These are phyloP conservation scores for Chionomys nivalis DNA, from an alignment of 2,113 vertebrate species.

Conservation along the genomic window DNA sequence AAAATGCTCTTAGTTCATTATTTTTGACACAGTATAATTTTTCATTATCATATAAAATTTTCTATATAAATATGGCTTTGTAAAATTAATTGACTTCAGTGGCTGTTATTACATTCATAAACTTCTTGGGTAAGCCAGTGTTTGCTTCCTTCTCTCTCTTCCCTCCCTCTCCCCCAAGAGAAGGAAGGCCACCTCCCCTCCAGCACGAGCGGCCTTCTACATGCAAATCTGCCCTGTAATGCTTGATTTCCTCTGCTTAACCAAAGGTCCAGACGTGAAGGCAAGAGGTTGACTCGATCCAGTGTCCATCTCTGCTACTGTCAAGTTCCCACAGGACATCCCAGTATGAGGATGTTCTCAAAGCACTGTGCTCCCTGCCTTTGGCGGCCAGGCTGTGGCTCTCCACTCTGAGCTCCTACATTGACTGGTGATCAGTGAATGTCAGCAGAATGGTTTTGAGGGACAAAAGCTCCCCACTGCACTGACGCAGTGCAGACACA, in stretches of 20 bases:
- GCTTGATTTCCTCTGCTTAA: background rate
- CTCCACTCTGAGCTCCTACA: background rate
- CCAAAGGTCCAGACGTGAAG: background rate
- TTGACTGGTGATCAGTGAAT: background rate
- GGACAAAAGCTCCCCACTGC: too few species aligned
- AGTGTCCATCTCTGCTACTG: background rate
- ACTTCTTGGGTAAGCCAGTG: background rate
- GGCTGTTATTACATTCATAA: background rate
- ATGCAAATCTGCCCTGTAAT: accelerated
- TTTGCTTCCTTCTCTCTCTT: background rate
- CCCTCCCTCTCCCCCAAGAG: background rate
- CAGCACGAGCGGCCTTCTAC: too few species aligned
- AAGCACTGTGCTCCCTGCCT: background rate
- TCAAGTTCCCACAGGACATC: background rate
- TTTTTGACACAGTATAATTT: background rate
- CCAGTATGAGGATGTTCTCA: background rate
- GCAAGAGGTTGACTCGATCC: background rate
- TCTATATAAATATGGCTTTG: background rate
- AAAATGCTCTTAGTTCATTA: constrained; percentile 9
- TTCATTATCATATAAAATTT: background rate
- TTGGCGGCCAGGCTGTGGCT: background rate
- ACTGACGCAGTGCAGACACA: background rate
- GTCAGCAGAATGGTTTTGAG: background rate
- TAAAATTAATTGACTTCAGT: background rate
- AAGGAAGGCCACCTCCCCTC: background rate